Conservation (phyloP, 92 coral and sea anemone species). For the Siderastrea siderea region DNA sequence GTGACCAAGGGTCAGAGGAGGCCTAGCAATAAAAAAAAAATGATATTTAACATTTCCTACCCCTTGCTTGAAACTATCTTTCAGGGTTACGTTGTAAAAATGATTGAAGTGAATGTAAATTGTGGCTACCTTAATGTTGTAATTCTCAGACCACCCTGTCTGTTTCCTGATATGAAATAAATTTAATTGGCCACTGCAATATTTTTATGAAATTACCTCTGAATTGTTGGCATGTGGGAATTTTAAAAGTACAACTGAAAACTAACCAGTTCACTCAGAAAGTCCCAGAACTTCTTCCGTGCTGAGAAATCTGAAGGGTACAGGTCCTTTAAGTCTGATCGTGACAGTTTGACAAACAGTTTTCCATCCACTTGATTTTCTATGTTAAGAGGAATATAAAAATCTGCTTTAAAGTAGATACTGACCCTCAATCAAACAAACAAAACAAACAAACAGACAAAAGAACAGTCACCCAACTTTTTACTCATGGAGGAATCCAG, state of each 20-base stretch:
- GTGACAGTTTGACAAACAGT: not conserved
- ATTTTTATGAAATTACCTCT: constrained; percentile 10
- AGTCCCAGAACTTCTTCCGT: constrained; percentile 22
- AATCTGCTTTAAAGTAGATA: not conserved
- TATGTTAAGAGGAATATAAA: not conserved
- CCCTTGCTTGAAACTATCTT: not conserved
- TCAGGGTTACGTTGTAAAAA: not conserved
- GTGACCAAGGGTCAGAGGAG: not conserved
- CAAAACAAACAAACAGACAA: not conserved
- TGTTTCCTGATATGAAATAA: not conserved
- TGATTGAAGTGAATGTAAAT: not conserved
- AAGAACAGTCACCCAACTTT: too few relatives aligned
- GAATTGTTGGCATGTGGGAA: constrained; percentile 6
- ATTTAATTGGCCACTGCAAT: not conserved
- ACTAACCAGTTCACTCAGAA: constrained; percentile 6
- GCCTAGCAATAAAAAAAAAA: not conserved
- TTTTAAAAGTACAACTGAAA: not conserved
- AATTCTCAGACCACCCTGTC: not conserved
- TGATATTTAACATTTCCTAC: not conserved
- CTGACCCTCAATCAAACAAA: not conserved
- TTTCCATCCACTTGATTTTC: constrained; percentile 8
- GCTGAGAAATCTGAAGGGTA: not conserved
- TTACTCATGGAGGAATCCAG: too few relatives aligned
- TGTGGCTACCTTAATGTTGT: not conserved
- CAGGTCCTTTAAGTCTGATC: constrained; percentile 8